Conservation (phyloP, 2,113 vertebrate genomes). For the Epinephelus moara region DNA sequence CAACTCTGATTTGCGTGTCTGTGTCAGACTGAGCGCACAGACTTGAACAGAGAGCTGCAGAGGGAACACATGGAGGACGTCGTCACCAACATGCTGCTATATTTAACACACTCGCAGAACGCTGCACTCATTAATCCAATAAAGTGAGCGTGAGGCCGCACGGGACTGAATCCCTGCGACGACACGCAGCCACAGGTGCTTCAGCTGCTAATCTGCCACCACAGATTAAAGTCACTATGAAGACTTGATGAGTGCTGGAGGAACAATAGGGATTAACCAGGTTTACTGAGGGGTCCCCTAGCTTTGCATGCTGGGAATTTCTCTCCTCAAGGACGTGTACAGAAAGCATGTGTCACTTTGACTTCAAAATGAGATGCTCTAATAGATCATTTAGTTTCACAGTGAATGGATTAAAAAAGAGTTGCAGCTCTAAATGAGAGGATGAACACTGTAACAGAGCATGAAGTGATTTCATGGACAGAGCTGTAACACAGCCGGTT, state of each 20-base stretch:
- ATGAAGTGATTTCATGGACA: not conserved
- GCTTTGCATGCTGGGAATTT: not conserved
- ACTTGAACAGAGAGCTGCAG: not conserved
- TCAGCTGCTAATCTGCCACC: conserved; percentile 45
- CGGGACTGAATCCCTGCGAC: conserved; percentile 14
- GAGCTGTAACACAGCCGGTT: not conserved
- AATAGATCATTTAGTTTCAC: not conserved
- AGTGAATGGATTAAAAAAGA: not conserved
- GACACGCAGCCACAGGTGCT: conserved; percentile 41
- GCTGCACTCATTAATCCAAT: conserved; percentile 43
- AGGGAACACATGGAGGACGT: not conserved
- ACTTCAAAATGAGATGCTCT: not conserved
- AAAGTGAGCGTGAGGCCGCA: conserved; percentile 35
- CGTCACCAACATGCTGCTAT: not conserved
- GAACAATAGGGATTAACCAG: conserved; percentile 36
- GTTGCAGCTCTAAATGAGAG: not conserved
- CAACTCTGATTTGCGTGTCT: too few relatives aligned
- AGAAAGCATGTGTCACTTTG: not conserved
- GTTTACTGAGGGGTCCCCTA: not conserved
- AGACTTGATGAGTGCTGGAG: not conserved
- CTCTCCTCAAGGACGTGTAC: not conserved
- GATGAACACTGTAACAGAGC: not conserved
- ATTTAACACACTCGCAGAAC: not conserved
- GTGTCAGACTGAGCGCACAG: not conserved
- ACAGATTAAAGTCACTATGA: conserved; percentile 57